Evolutionary conservation across 2,888 invertebrate species (phyloP), one percentile per base, ranked within the genome.

Genomic region (Platerodrilus igneus): DNA sequence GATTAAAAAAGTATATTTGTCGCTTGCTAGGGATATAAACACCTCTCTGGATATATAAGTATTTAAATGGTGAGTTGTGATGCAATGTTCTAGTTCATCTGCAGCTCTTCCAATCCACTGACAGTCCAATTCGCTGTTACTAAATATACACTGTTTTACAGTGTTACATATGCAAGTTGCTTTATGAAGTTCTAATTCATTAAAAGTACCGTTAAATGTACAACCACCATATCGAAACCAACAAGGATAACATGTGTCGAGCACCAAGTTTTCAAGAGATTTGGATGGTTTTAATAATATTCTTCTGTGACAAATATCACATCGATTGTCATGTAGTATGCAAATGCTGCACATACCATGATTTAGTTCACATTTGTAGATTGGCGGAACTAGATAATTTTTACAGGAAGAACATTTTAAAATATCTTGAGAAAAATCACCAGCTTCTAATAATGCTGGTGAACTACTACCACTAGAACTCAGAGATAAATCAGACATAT

Each of bases 151-250:
- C 5, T 14, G 5, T 18, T 27, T 26, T 1, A 8, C n/a, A 5
- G 13, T 3, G 13, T 27, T 35, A 5, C 35, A 6, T 9, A 26
- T 13, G 10, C 35, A 35, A 13, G 11, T 8, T 16, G 15, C 3
- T 14, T 35, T 13, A 11, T 35, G 35, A 11, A 8, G 18, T 27
- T 14, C 5, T 20, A 35, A 27, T 4, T 10, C 20, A 3, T 9
- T 9, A 2, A 9, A 8, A 2, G 35, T 26, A n/a, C 11, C 31
- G 3, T 13, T 8, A 16, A 23, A 14, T 2, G 6, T 16, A 16
- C 31, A 37, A 14, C 31, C 29, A 7, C 29, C 23, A 25, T 23
- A 23, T 25, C n/a, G 9, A 18, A 37, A 37, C 19, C 17, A 17
- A 14, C 25, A 30, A 21, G 30, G 25, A 15, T 18, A 30, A 8